Evolutionary conservation across 2,888 invertebrate genomes (phyloP).

Genomic region (Scotopteryx bipunctaria): DNA sequence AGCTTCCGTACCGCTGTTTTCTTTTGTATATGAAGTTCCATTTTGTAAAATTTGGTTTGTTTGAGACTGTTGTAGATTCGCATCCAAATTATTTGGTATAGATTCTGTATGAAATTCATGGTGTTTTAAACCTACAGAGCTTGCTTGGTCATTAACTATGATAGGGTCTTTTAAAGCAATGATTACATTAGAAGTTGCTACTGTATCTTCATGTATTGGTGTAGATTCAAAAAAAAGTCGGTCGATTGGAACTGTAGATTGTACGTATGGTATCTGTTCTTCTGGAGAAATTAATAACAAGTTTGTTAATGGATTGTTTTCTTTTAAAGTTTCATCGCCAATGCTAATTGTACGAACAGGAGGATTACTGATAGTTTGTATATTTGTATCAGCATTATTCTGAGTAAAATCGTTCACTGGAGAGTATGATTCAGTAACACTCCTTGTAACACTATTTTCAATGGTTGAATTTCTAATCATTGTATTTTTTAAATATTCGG

Average conservation of each 20-base stretch:
- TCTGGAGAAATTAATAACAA: neutral
- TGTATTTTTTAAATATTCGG: neutral
- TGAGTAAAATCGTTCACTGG: neutral
- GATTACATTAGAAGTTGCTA: neutral
- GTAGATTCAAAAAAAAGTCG: neutral
- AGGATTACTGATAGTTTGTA: neutral
- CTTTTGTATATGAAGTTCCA: neutral
- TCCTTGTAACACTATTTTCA: neutral
- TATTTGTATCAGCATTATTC: neutral
- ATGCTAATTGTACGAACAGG: neutral
- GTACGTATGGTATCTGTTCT: neutral
- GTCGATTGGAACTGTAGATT: neutral
- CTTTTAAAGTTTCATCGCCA: neutral
- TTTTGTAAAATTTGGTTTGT: neutral
- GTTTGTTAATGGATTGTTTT: neutral
- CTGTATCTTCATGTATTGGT: neutral
- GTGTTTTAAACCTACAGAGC: neutral
- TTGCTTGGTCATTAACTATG: neutral
- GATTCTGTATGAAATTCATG: conserved; percentile 1
- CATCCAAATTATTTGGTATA: neutral
- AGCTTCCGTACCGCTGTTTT: neutral
- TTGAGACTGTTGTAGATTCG: neutral
- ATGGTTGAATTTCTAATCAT: neutral
- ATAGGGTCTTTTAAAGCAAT: neutral
- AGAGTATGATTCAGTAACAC: conserved; percentile 1